Conservation (phyloP, 2,888 invertebrate species). For the Philonicus albiceps region DNA sequence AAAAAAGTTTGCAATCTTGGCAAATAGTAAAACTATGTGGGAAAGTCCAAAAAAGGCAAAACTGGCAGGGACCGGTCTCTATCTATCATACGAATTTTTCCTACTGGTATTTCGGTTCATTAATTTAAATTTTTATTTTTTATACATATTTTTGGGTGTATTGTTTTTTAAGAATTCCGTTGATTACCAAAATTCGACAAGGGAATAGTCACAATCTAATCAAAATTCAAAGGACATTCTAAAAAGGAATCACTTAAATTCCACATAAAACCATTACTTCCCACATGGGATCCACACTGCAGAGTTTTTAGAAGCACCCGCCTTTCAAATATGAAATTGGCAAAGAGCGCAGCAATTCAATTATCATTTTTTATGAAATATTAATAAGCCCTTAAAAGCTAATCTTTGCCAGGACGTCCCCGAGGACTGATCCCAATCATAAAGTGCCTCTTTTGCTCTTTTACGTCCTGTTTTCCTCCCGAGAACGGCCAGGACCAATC, state of each 20-base stretch:
- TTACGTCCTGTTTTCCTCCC: not conserved
- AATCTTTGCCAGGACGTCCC: constrained; percentile 12
- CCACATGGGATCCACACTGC: constrained; percentile 1
- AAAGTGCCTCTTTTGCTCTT: constrained; percentile 1
- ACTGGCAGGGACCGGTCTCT: too few relatives aligned
- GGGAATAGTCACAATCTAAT: not conserved
- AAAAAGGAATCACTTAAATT: constrained; percentile 1
- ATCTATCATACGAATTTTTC: too few relatives aligned
- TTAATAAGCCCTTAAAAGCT: constrained; percentile 34
- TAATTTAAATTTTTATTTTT: too few relatives aligned
- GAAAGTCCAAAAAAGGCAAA: too few relatives aligned
- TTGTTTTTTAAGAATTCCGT: not conserved
- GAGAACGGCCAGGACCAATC: not conserved
- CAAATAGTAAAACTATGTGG: too few relatives aligned
- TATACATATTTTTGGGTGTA: too few relatives aligned
- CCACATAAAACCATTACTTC: constrained; percentile 18
- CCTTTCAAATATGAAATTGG: not conserved
- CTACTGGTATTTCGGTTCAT: too few relatives aligned
- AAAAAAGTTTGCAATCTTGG: too few relatives aligned
- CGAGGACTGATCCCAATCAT: constrained; percentile 1
- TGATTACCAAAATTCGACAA: not conserved
- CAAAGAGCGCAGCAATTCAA: constrained; percentile 12
- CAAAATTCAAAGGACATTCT: constrained; percentile 7
- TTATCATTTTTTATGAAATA: constrained; percentile 38
- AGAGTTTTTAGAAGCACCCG: not conserved